These are phyloP conservation scores for Syngnathus rostellatus DNA, from an alignment of 2,797 vertebrate species.

Conservation along the genomic window DNA sequence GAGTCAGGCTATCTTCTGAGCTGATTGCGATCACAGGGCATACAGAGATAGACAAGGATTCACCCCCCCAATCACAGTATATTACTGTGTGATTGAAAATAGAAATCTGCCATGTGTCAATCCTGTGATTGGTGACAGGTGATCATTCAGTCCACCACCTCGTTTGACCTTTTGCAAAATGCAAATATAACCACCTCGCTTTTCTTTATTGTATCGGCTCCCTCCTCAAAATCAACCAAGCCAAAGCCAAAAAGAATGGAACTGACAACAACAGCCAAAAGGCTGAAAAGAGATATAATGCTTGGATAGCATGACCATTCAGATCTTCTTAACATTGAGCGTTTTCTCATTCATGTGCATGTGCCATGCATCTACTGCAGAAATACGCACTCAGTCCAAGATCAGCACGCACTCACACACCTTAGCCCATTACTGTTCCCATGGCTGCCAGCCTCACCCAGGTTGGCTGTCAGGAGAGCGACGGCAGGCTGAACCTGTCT, in stretches of 20 bases:
- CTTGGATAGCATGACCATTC: background rate
- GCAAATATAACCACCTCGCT: no score
- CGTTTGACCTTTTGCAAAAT: no score
- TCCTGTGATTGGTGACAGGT: no score
- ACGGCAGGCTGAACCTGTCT: conserved; percentile 60
- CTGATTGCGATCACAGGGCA: no score
- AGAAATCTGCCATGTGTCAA: no score
- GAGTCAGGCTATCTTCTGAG: no score
- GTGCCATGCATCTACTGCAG: background rate
- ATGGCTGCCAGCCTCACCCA: conserved; percentile 49
- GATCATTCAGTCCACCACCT: no score
- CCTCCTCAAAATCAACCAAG: no score
- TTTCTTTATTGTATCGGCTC: no score
- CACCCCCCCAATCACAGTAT: no score
- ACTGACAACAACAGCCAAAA: background rate
- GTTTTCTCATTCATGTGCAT: conserved; percentile 22
- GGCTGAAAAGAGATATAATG: background rate
- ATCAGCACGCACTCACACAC: conserved; percentile 12
- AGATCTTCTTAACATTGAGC: conserved; percentile 15
- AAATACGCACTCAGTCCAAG: conserved; percentile 7
- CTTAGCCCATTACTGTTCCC: conserved; percentile 51
- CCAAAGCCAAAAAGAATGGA: background rate
- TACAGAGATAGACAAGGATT: no score
- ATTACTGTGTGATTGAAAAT: no score
- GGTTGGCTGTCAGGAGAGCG: conserved; percentile 48